Evolutionary conservation across 2,113 vertebrate genomes (phyloP).

Genomic region (Protobothrops mucrosquamatus): DNA sequence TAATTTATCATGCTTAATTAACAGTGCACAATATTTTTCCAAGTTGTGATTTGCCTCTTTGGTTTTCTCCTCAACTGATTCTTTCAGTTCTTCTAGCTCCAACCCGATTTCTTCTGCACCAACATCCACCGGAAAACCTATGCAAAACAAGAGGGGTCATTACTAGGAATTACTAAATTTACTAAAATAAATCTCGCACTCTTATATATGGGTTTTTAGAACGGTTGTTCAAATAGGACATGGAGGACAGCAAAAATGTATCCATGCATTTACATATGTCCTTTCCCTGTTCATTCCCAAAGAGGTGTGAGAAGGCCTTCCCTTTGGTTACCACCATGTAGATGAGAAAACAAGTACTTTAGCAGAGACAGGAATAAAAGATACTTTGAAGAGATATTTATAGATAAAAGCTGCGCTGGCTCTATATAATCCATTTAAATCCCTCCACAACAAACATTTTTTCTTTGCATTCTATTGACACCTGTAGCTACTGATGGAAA

Average conservation of each 20-base stretch:
- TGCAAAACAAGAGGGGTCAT: slow-evolving; percentile 26
- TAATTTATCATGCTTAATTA: slow-evolving; percentile 81
- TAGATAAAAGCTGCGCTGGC: background rate
- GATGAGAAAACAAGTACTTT: background rate
- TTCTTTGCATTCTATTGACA: background rate
- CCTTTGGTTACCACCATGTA: background rate
- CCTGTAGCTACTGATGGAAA: background rate
- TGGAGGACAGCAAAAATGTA: background rate
- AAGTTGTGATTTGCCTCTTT: slow-evolving; percentile 83
- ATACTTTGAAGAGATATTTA: background rate
- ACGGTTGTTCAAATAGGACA: background rate
- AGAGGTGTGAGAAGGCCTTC: background rate
- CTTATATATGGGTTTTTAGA: background rate
- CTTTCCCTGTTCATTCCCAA: background rate
- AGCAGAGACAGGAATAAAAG: background rate
- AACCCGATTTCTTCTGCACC: slow-evolving; percentile 58
- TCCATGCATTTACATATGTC: background rate
- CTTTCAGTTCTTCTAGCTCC: slow-evolving; percentile 78
- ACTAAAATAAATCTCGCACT: background rate
- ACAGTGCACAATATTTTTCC: slow-evolving; percentile 85
- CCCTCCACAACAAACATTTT: background rate
- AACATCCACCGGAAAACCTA: slow-evolving; percentile 53
- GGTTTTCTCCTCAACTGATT: slow-evolving; percentile 73
- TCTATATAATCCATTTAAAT: background rate
- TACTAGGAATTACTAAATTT: background rate